A percentile compares a stretch with the other conserved stretches of the same genome.
Conservation (phyloP, 2,888 invertebrate species). For the Stomorhina lunata region DNA sequence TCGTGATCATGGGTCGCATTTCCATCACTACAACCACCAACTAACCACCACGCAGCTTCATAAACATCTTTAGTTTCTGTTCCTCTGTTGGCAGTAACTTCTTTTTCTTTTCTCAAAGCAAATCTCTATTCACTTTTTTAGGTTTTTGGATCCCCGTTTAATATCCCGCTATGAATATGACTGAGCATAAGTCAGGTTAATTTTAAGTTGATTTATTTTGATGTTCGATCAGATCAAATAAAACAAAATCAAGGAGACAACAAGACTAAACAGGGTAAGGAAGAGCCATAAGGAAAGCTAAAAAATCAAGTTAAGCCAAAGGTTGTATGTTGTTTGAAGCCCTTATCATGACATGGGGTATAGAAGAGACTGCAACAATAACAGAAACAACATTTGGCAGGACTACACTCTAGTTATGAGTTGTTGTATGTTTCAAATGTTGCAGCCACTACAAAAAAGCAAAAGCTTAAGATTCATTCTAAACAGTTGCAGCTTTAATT, state of each 20-base stretch:
- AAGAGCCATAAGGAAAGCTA: background rate
- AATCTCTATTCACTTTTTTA: background rate
- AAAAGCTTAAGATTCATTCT: background rate
- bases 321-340: constrained; percentile 61
- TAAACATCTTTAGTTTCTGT: constrained; percentile 51
- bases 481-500: constrained; percentile 59
- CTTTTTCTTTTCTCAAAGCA: background rate
- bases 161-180: constrained; percentile 72
- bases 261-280: background rate
- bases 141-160: constrained; percentile 21
- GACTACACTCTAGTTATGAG: constrained; percentile 45
- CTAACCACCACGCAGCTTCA: constrained; percentile 51
- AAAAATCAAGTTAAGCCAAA: constrained; percentile 52
- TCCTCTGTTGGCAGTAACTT: constrained; percentile 7
- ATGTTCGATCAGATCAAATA: constrained; percentile 71
- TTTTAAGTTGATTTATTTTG: constrained; percentile 72
- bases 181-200: constrained; percentile 73
- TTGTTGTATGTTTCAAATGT: constrained; percentile 13
- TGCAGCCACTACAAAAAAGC: background rate
- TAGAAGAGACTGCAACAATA: background rate
- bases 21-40: constrained; percentile 39
- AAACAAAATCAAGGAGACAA: constrained; percentile 45
- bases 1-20: constrained; percentile 60
- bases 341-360: constrained; percentile 61
- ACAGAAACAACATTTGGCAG: constrained; percentile 34